phyloP scores from a whole-genome alignment of 2,888 invertebrate species.

The Epistrophe eligans region DNA sequence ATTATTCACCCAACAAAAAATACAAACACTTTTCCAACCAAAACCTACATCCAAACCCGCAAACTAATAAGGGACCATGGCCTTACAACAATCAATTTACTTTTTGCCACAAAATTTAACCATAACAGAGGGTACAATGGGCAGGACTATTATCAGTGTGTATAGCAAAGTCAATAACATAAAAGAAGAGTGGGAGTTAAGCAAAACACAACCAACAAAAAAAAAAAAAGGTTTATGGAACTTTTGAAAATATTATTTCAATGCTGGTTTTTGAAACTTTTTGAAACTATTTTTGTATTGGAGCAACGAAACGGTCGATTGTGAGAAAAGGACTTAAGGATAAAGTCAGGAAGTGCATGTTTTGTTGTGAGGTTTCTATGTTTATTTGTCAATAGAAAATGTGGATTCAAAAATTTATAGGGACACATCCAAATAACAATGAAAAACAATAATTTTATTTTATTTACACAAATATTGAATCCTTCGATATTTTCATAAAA shows the following conservation, averaged over 20 bases:
- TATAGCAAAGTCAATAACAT: slow-evolving; percentile 14
- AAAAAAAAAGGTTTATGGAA: slow-evolving; percentile 11
- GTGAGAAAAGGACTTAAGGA: not conserved
- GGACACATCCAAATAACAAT: not conserved
- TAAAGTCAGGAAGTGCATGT: not conserved
- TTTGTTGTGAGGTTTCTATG: not conserved
- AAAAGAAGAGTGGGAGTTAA: not conserved
- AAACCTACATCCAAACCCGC: not conserved
- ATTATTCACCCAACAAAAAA: not conserved
- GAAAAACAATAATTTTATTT: not conserved
- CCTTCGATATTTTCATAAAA: not conserved
- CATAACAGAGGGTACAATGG: slow-evolving; percentile 5
- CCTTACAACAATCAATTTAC: slow-evolving; percentile 26
- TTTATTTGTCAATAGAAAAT: not conserved
- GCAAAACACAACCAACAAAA: not conserved
- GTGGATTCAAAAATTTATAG: not conserved
- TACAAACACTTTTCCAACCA: not conserved
- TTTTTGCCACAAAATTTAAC: slow-evolving; percentile 17
- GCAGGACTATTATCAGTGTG: not conserved
- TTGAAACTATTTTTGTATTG: not conserved
- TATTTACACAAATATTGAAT: not conserved
- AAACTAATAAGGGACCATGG: slow-evolving; percentile 22
- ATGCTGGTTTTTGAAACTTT: slow-evolving; percentile 8
- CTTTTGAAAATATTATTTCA: slow-evolving; percentile 9
- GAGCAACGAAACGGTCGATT: not conserved